A percentile compares a stretch with the other conserved stretches of the same genome.
Evolutionary conservation across 2,888 invertebrate genomes (phyloP).

Genomic region (Cartodere bifasciata): DNA sequence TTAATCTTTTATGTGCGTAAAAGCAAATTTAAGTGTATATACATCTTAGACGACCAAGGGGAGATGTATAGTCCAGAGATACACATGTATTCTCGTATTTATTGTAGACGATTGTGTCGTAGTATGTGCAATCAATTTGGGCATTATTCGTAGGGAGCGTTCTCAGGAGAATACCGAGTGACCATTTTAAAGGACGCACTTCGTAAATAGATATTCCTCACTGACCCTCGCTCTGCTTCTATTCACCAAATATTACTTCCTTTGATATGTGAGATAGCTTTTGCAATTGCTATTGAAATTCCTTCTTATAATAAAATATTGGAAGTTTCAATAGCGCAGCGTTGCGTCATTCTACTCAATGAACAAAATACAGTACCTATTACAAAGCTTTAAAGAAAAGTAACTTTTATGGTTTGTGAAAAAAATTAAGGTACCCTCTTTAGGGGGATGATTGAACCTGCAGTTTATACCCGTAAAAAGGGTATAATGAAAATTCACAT

Average conservation of each 20-base stretch:
- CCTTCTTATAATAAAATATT: slow-evolving; percentile 24
- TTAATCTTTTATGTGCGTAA: slow-evolving; percentile 12
- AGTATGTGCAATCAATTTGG: slow-evolving; percentile 36
- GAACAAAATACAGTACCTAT: too few relatives aligned
- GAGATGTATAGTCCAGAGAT: slow-evolving; percentile 11
- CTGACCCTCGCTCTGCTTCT: slow-evolving; percentile 25
- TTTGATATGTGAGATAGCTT: slow-evolving; percentile 35
- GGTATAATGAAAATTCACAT: too few relatives aligned
- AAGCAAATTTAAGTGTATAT: slow-evolving; percentile 10
- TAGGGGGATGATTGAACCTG: too few relatives aligned
- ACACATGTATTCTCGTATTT: slow-evolving; percentile 27
- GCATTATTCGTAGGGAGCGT: slow-evolving; percentile 29
- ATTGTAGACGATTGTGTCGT: slow-evolving; percentile 31
- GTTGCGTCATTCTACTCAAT: too few relatives aligned
- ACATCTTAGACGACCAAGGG: slow-evolving; percentile 8
- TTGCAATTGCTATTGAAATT: slow-evolving; percentile 28
- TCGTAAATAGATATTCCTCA: slow-evolving; percentile 33
- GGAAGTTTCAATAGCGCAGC: background rate
- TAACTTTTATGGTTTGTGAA: too few relatives aligned
- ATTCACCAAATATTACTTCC: slow-evolving; percentile 36
- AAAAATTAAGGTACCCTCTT: too few relatives aligned
- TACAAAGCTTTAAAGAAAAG: too few relatives aligned
- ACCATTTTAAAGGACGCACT: slow-evolving; percentile 35
- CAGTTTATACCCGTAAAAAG: too few relatives aligned
- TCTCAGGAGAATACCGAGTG: slow-evolving; percentile 33